A percentile compares a stretch with the other conserved stretches of the same genome.
Evolutionary conservation across 1,140 invertebrate species (phyloP).

Genomic region (Stegodyphus dumicola): DNA sequence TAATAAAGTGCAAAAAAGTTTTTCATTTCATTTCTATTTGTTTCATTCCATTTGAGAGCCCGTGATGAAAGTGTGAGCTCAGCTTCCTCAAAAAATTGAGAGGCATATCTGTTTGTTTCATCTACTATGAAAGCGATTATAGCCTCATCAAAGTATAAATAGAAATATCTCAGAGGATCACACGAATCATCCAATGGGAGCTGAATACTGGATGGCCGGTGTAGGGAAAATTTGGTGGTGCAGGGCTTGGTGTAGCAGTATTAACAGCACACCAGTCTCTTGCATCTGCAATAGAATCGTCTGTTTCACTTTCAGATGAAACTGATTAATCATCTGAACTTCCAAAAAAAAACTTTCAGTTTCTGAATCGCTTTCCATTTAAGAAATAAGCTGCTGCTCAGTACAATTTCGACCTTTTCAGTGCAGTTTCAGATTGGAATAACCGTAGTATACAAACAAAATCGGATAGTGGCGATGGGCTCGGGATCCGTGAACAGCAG

Average conservation of each 20-base stretch:
- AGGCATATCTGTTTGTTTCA: conserved; percentile 8
- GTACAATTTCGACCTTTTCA: too few species aligned
- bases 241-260: background rate
- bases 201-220: background rate
- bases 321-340: background rate
- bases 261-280: conserved; percentile 3
- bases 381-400: too few species aligned
- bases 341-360: background rate
- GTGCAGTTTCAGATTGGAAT: too few species aligned
- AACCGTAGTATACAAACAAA: too few species aligned
- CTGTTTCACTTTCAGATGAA: background rate
- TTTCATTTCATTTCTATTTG: conserved; percentile 4
- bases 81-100: background rate
- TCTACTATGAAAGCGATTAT: background rate
- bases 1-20: background rate
- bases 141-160: background rate
- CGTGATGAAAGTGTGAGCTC: background rate
- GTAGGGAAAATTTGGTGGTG: background rate
- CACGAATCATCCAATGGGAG: background rate
- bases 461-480: too few species aligned
- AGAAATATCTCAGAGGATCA: background rate
- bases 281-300: background rate
- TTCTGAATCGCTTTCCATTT: background rate
- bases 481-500: too few species aligned
- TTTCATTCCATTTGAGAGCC: conserved; percentile 4